Percentiles rank a stretch among this genome's conserved stretches.
phyloP scores from a whole-genome alignment of 2,797 vertebrate genomes.

The Trachurus trachurus region DNA sequence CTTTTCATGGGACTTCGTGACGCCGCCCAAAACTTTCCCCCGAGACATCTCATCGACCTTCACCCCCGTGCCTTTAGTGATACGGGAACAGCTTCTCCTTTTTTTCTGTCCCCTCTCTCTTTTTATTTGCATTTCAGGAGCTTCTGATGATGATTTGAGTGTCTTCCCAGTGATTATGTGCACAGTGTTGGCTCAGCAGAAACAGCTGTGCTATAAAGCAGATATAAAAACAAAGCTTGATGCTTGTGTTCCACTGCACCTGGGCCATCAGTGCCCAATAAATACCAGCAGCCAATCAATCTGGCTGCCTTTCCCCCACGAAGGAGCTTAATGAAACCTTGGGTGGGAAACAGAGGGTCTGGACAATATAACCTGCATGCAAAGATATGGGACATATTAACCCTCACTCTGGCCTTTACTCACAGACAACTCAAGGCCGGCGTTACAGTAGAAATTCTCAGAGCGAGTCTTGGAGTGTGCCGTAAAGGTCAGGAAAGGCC shows the following conservation, averaged over 20 bases:
- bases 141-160: conserved; percentile 81
- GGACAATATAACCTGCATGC: conserved; percentile 50
- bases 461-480: conserved; percentile 49
- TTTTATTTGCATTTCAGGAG: conserved; percentile 73
- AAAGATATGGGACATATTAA: conserved; percentile 62
- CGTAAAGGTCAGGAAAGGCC: conserved; percentile 71
- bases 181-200: conserved; percentile 70
- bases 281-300: conserved; percentile 78
- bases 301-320: conserved; percentile 52
- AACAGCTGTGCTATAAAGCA: conserved; percentile 87
- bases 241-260: conserved; percentile 78
- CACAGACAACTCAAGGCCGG: conserved; percentile 47
- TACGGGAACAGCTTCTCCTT: not conserved
- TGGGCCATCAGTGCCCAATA: conserved; percentile 84
- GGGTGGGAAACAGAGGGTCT: conserved; percentile 43
- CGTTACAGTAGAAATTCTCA: conserved; percentile 55
- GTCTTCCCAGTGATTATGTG: conserved; percentile 77
- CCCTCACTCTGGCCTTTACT: conserved; percentile 55
- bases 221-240: conserved; percentile 83
- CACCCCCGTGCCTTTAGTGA: conserved; percentile 17
- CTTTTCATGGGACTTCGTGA: conserved; percentile 10
- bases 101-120: conserved; percentile 1
- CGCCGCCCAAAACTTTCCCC: conserved; percentile 44
- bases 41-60: conserved; percentile 54
- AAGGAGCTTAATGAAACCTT: conserved; percentile 74